These are phyloP conservation scores for Callosobruchus maculatus DNA, from an alignment of 2,888 invertebrate species.

Conservation along the genomic window DNA sequence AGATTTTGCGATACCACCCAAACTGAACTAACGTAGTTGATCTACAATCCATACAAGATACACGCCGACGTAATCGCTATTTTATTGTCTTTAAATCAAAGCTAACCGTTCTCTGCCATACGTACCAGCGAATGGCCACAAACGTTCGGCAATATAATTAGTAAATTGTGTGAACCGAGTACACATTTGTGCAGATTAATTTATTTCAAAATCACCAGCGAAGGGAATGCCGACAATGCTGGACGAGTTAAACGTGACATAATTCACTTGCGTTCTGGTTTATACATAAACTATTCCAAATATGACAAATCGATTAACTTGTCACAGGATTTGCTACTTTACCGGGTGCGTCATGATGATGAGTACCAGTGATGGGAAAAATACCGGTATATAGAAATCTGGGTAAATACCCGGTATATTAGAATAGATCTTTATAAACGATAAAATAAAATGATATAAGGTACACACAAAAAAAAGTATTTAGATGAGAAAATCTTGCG, in stretches of 20 bases:
- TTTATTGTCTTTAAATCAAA: background rate
- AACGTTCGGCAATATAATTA: background rate
- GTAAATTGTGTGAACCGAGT: background rate
- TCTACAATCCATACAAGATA: too few species aligned
- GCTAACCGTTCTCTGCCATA: background rate
- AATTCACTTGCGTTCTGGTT: background rate
- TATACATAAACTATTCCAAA: background rate
- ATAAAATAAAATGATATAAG: too few species aligned
- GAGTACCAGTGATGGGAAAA: too few species aligned
- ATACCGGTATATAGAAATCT: too few species aligned
- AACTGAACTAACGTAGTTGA: too few species aligned
- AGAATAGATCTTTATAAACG: too few species aligned
- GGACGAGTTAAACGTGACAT: background rate
- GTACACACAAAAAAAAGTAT: too few species aligned
- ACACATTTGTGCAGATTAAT: background rate
- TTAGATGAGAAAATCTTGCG: too few species aligned
- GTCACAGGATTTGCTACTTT: background rate
- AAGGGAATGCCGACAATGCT: background rate
- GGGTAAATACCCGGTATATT: too few species aligned
- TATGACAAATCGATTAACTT: background rate
- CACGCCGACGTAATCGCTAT: background rate
- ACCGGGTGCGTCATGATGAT: too few species aligned
- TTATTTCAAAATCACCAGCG: background rate
- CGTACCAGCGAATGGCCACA: background rate
- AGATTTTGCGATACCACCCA: too few species aligned